Base-by-base conservation (phyloP, 2,113 vertebrate genomes). In the Forbesichthys papilliferus region DNA sequence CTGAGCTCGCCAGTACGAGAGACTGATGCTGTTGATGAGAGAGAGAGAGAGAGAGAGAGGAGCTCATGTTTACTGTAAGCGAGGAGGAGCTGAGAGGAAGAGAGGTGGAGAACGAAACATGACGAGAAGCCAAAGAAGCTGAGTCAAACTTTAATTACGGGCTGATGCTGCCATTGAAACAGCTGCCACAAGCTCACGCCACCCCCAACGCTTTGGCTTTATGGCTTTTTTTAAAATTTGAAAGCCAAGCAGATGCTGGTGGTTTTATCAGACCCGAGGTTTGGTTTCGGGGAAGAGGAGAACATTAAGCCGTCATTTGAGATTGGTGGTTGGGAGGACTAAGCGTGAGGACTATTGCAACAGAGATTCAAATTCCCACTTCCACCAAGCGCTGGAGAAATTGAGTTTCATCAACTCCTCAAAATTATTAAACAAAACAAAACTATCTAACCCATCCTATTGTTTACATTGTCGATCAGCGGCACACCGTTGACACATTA, bases 101-200 rank as follows among this genome's bases (percentile, higher is more conserved):
- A 64, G 46, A 51, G 13, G 42, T 33, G 67, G 61, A 57, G 60
- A 68, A 71, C 59, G 48, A 61, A 71, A 69, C 68, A 82, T 66
- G 74, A 78, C 81, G 81, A 75, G 69, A 79, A 78, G 34, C 20
- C 58, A 42, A 71, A 71, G 74, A 59, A 65, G 66, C 76, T 75
- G 79, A 83, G 72, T 85, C 78, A 78, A 82, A 86, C 79, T 84
- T 82, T 84, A 89, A 89, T 86, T 81, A 85, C 80, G 83, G 79
- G 18, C 64, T 76, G 61, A 84, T 5, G 71, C 52, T 34, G 27
- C 73, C 53, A 56, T 48, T 58, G 61, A 61, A 87, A 86, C 87
- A 88, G 82, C 82, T 87, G 87, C 85, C 52, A 60, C 47, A 59
- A 42, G 74, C 75, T 78, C 72, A 55, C 64, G 46, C 80, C 75